These are phyloP conservation scores for Ganaspis sp. DNA, from an alignment of 1,140 invertebrate genomes.

Conservation along the genomic window DNA sequence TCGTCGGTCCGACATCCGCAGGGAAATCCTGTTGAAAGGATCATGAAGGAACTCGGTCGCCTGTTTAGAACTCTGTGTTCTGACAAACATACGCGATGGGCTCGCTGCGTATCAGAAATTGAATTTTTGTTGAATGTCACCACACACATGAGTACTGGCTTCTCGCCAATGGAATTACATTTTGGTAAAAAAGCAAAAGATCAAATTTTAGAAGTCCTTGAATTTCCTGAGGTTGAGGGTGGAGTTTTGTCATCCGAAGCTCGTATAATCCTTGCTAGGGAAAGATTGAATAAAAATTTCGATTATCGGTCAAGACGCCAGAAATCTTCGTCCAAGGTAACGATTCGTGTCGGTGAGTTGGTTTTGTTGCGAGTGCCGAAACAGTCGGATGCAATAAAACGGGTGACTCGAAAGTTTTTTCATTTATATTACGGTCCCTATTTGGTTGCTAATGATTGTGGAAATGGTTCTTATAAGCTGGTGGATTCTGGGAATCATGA, in stretches of 20 bases:
- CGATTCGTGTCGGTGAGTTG: not conserved
- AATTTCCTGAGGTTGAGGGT: not conserved
- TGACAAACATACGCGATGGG: constrained; percentile 50
- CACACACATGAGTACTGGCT: constrained; percentile 61
- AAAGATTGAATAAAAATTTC: constrained; percentile 16
- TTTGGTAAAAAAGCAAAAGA: constrained; percentile 55
- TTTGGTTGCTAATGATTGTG: not conserved
- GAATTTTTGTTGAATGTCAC: constrained; percentile 64
- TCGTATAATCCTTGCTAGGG: constrained; percentile 12
- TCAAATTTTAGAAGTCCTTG: constrained; percentile 34
- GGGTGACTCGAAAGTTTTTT: not conserved
- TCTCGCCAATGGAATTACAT: constrained; percentile 63
- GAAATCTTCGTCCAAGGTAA: not conserved
- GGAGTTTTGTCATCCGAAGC: not conserved
- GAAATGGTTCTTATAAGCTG: not conserved
- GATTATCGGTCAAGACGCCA: constrained; percentile 6
- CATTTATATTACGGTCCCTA: constrained; percentile 21
- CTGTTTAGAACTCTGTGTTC: constrained; percentile 58
- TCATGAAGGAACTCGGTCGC: constrained; percentile 59
- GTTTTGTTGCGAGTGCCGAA: not conserved
- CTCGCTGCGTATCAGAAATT: constrained; percentile 41
- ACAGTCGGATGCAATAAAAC: constrained; percentile 8
- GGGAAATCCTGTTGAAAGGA: constrained; percentile 57
- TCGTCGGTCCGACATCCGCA: constrained; percentile 59
- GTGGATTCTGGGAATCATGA: not conserved